Evolutionary conservation across 2,888 invertebrate species (phyloP).

Genomic region (Hyppa rectilinea): DNA sequence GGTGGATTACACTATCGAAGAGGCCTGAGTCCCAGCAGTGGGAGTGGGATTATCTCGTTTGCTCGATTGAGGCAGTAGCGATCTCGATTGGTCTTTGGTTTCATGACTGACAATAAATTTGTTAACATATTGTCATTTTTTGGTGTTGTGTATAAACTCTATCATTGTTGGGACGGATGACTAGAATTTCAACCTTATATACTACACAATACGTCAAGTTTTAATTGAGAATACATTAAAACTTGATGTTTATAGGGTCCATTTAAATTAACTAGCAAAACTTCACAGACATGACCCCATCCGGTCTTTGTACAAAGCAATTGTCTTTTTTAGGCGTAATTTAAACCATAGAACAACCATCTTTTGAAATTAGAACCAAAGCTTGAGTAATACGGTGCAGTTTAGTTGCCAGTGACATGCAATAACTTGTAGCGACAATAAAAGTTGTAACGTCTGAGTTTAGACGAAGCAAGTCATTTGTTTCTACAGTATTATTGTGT

Average conservation of each 20-base stretch:
- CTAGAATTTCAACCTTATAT: background rate
- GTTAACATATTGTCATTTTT: conserved; percentile 61
- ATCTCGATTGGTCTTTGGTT: conserved; percentile 43
- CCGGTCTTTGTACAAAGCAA: too few relatives aligned
- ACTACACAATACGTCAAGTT: too few relatives aligned
- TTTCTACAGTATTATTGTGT: too few relatives aligned
- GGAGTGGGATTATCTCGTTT: too few relatives aligned
- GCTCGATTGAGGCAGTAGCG: conserved; percentile 15
- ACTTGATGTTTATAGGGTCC: background rate
- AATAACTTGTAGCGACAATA: too few relatives aligned
- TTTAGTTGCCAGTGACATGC: too few relatives aligned
- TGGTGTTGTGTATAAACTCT: conserved; percentile 54
- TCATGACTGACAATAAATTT: conserved; percentile 63
- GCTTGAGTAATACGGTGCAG: too few relatives aligned
- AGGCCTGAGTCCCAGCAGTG: too few relatives aligned
- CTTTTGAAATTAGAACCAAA: background rate
- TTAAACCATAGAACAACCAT: background rate
- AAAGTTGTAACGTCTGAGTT: too few relatives aligned
- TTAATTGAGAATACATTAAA: too few relatives aligned
- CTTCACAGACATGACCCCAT: background rate
- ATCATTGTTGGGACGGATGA: conserved; percentile 33
- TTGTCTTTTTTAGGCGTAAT: background rate
- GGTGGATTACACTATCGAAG: too few relatives aligned
- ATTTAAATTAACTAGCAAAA: background rate
- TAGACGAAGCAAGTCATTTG: too few relatives aligned